Conservation (phyloP, 2,113 vertebrate genomes). For the Carassius gibelio region DNA sequence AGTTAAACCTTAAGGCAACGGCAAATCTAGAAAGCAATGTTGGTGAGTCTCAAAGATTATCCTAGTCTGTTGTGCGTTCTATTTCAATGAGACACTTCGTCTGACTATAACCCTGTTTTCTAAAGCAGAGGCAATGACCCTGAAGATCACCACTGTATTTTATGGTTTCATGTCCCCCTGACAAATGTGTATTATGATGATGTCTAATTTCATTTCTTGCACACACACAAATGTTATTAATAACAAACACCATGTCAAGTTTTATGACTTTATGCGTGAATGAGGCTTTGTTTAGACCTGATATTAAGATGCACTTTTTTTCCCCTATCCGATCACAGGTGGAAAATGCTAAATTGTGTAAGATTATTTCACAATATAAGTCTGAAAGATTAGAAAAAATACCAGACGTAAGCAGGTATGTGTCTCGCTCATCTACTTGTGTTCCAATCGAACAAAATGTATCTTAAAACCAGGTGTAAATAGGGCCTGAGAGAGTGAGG, state of each 20-base stretch:
- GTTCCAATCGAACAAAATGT: too few relatives aligned
- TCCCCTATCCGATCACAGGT: neutral
- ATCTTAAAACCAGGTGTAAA: too few relatives aligned
- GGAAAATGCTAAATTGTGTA: neutral
- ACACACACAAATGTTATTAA: neutral
- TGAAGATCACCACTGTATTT: constrained; percentile 30
- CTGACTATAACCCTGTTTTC: constrained; percentile 10
- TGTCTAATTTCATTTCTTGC: neutral
- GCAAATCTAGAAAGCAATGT: constrained; percentile 48
- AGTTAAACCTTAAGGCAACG: constrained; percentile 51
- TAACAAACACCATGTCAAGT: neutral
- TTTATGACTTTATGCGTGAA: neutral
- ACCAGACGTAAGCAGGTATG: too few relatives aligned
- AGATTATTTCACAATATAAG: neutral
- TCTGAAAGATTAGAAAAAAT: neutral
- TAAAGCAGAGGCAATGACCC: constrained; percentile 28
- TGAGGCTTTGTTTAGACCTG: neutral
- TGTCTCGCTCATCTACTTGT: too few relatives aligned
- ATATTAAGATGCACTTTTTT: neutral
- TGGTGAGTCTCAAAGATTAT: constrained; percentile 44
- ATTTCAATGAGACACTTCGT: constrained; percentile 39
- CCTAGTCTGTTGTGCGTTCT: constrained; percentile 24
- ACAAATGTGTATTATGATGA: neutral
- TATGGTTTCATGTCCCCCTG: constrained; percentile 10
- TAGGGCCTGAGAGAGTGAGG: too few relatives aligned